These are phyloP conservation scores for Nomada ferruginata DNA, from an alignment of 2,888 invertebrate genomes.

Conservation along the genomic window DNA sequence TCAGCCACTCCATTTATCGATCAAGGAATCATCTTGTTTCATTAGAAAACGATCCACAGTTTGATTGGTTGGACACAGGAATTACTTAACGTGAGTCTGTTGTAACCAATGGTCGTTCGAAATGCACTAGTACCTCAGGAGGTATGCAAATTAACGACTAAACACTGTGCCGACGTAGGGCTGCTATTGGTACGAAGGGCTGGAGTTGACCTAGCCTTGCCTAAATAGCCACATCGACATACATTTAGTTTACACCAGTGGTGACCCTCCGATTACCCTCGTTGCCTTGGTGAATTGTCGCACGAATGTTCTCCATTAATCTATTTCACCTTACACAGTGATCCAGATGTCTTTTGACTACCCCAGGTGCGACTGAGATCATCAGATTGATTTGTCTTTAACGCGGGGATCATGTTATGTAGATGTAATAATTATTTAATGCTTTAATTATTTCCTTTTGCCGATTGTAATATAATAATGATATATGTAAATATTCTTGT, in stretches of 20 bases:
- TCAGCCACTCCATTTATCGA: neutral
- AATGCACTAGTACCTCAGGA: conserved; percentile 59
- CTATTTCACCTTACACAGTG: neutral
- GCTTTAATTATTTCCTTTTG: too few species aligned
- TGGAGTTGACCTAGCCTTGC: conserved; percentile 46
- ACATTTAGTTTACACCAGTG: conserved; percentile 56
- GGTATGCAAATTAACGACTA: conserved; percentile 71
- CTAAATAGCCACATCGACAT: conserved; percentile 48
- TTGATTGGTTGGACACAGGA: conserved; percentile 3
- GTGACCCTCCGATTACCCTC: conserved; percentile 41
- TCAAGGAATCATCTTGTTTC: neutral
- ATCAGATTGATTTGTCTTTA: too few species aligned
- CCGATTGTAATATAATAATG: too few species aligned
- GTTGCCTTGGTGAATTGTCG: conserved; percentile 29
- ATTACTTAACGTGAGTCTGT: conserved; percentile 53
- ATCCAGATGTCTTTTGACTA: neutral
- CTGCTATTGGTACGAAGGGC: conserved; percentile 63
- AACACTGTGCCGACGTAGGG: conserved; percentile 65
- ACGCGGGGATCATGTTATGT: too few species aligned
- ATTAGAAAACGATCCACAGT: conserved; percentile 8
- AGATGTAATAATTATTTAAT: too few species aligned
- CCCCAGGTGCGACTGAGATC: too few species aligned
- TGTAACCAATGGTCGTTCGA: conserved; percentile 52
- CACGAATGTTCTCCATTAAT: conserved; percentile 22
- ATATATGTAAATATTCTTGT: too few species aligned